Base-by-base conservation (phyloP, 1,140 invertebrate genomes). In the Pseudomyrmex concolor region DNA sequence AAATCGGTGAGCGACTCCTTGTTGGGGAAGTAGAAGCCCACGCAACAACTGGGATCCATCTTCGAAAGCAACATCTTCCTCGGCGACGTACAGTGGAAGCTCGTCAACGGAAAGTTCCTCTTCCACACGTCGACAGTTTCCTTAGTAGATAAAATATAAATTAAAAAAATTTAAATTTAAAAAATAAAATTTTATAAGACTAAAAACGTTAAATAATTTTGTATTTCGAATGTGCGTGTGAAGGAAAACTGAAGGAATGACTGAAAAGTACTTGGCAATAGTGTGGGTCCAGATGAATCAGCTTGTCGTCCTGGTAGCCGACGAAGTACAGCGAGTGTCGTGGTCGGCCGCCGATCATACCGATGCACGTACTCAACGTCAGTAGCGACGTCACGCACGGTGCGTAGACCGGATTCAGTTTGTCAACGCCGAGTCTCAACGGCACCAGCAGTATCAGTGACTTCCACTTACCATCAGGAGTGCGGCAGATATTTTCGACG, bases 321-420 rank as follows among this genome's bases (percentile, higher is more conserved):
- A 98, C 95, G 94, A 99, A 98, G 94, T 98, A 99, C 5, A 98
- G 94, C 10, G 98, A 98, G 95, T 98, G 98, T 91, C 97, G 97
- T 2, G 98, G 98, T 89, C 97, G 95, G 8, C 98, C 98, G 2
- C 98, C 98, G 90, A 99, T 98, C 57, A 99, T 97, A 25, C 98
- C 98, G 86, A 99, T 96, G 89, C 97, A 98, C 87, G 96, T 95
- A 80, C 98, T 96, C 83, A 97, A 94, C 70, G 96, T 97, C 8
- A 99, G 95, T 5, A 98, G 91, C 51, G 96, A 95, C 74, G 97
- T 97, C 4, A 99, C 94, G 92, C 97, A 98, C 5, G 97, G 96
- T 19, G 96, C 96, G 93, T 98, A 98, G 66, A 97, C 96, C 1
- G 96, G 95, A 94, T 99, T 98, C 57, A 98, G 94, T 90, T 97